Evolutionary conservation across 2,113 vertebrate genomes (phyloP).

Genomic region (Castor canadensis): DNA sequence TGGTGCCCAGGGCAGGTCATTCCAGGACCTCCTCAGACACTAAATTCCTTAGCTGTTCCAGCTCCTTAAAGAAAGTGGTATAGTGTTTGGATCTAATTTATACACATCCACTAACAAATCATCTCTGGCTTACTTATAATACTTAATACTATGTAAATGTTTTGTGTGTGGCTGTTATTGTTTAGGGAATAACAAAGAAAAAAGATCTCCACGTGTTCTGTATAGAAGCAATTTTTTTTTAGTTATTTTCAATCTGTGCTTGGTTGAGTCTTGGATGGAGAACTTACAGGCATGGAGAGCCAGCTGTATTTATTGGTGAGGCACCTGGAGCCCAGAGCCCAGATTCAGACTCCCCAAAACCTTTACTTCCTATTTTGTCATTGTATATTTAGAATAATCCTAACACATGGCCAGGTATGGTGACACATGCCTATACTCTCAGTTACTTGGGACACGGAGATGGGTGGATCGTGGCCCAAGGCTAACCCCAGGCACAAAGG

Average conservation of each 20-base stretch:
- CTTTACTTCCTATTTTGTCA: background rate
- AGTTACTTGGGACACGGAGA: no score
- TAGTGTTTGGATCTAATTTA: background rate
- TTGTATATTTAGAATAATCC: background rate
- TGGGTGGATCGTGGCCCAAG: no score
- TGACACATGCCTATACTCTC: no score
- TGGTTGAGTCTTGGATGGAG: background rate
- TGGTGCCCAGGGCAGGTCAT: background rate
- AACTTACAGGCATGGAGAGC: background rate
- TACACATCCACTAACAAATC: background rate
- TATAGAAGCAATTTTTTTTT: background rate
- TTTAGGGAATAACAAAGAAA: background rate
- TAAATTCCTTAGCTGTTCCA: background rate
- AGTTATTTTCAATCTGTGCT: background rate
- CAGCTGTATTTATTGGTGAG: background rate
- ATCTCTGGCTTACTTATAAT: background rate
- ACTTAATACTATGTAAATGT: background rate
- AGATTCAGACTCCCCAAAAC: background rate
- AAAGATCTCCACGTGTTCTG: background rate
- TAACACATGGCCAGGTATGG: no score
- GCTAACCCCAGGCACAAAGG: no score
- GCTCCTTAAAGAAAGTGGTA: background rate
- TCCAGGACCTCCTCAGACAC: background rate
- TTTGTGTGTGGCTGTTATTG: background rate
- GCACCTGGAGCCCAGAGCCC: background rate